Base-by-base conservation (phyloP, 1,140 invertebrate genomes). In the Acromyrmex heyeri region DNA sequence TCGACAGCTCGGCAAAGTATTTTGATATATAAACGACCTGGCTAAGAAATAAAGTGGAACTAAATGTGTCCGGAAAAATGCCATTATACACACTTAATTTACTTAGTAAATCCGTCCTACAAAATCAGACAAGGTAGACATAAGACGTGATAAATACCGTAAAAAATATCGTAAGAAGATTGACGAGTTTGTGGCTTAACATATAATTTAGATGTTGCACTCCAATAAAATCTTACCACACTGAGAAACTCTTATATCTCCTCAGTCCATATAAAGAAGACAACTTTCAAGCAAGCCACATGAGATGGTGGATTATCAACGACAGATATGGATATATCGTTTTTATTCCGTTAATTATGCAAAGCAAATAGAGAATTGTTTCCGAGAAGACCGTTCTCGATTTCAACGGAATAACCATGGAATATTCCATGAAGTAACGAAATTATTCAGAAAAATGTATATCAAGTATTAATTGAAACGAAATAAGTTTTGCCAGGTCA, bases 391-490 rank as follows among this genome's bases (percentile, higher is more conserved):
- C 59, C 2, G 21, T 69, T 48, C 27, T 65, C 34, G 3, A 38
- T 21, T 21, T 38, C 30, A 44, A 38, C 64, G 65, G 18, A 18
- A 48, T 69, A 69, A 30, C 30, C 30, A 30, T 16, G 24, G 44
- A 12, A 44, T n/a, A 3, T 67, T 67, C 3, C 24, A 44, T 12
- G 8, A 44, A 44, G n/a, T 14, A 24, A 44, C 2, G 38, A 67
- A 69, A 67, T 10, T 38, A n/a, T 59, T 59, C 30, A 10, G 16
- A 55, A 53, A 53, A 70, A 55, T 14, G 2, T 59, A n/a, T 48
- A 48, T 59, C 21, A 30, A 61, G 24, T 82, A 48, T 61, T 24
- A 73, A 57, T 61, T 10, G 27, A 73, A 73, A 50, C 16, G n/a
- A 72, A 24, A 59, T 30, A n/a, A 59, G 7, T 30, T 61, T 3